These are phyloP conservation scores for Alauda arvensis DNA, from an alignment of 2,797 vertebrate species.

Conservation along the genomic window DNA sequence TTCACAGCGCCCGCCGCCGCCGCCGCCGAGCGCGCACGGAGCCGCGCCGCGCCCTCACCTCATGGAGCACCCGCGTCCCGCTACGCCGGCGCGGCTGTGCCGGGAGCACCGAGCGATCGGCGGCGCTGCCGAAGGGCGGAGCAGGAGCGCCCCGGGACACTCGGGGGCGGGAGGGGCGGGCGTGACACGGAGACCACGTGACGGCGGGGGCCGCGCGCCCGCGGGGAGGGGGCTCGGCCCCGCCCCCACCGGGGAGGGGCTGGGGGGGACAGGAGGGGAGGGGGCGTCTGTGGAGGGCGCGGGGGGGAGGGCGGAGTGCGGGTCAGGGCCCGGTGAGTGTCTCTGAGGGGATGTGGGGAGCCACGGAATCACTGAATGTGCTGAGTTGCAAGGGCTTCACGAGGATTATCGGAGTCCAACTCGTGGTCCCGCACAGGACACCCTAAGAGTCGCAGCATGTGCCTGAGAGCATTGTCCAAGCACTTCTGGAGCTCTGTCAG, in stretches of 20 bases:
- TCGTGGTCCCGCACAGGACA: too few relatives aligned
- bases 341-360: too few relatives aligned
- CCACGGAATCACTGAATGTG: accelerated
- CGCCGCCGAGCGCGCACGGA: background rate
- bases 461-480: background rate
- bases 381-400: background rate
- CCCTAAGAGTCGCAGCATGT: accelerated
- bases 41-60: background rate
- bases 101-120: background rate
- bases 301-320: accelerated
- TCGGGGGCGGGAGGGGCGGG: background rate
- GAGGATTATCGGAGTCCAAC: accelerated
- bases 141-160: background rate
- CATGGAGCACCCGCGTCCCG: background rate
- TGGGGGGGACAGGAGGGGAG: background rate
- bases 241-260: background rate
- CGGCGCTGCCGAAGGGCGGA: background rate
- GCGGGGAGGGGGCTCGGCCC: background rate
- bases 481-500: background rate
- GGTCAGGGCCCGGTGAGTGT: accelerated
- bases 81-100: background rate
- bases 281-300: too few relatives aligned
- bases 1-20: background rate
- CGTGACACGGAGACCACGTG: constrained; percentile 56
- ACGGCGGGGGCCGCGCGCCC: constrained; percentile 13